phyloP scores from a whole-genome alignment of 2,113 vertebrate species.

The Vulpes vulpes region DNA sequence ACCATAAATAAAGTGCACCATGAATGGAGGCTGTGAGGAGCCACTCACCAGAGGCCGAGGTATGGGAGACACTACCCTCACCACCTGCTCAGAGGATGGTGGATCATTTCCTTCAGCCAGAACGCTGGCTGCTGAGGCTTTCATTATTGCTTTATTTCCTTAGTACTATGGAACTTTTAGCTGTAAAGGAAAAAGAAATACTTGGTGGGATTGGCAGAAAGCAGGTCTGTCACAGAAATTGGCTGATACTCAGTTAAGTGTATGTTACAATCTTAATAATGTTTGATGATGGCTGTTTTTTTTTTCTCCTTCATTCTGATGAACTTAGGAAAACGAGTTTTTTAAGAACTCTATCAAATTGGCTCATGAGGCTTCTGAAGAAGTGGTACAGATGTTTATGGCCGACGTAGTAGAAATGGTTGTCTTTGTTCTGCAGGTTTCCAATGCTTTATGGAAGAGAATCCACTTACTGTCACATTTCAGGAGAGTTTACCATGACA shows the following conservation, averaged over 20 bases:
- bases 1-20: slow-evolving; percentile 89
- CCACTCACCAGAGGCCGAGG: slow-evolving; percentile 51
- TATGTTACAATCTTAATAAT: not conserved
- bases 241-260: not conserved
- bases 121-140: slow-evolving; percentile 69
- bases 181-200: slow-evolving; percentile 75
- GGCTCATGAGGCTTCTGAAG: slow-evolving; percentile 74
- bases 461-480: slow-evolving; percentile 61
- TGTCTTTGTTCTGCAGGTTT: slow-evolving; percentile 48
- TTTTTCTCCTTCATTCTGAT: slow-evolving; percentile 58
- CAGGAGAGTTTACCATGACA: slow-evolving; percentile 45
- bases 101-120: slow-evolving; percentile 52
- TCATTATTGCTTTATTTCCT: slow-evolving; percentile 86
- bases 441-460: slow-evolving; percentile 39
- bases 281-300: slow-evolving; percentile 65
- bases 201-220: slow-evolving; percentile 80
- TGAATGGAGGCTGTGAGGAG: slow-evolving; percentile 76
- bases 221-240: slow-evolving; percentile 67
- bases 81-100: not conserved
- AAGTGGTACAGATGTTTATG: slow-evolving; percentile 70
- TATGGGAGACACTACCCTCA: slow-evolving; percentile 51
- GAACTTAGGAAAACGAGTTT: slow-evolving; percentile 57
- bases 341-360: slow-evolving; percentile 32
- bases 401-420: slow-evolving; percentile 26
- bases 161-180: slow-evolving; percentile 72